Percentiles rank a stretch among this genome's conserved stretches.
Evolutionary conservation across 35 echinoderm and acorn worm genomes (phyloP).

Genomic region (Hemicentrotus pulcherrimus): DNA sequence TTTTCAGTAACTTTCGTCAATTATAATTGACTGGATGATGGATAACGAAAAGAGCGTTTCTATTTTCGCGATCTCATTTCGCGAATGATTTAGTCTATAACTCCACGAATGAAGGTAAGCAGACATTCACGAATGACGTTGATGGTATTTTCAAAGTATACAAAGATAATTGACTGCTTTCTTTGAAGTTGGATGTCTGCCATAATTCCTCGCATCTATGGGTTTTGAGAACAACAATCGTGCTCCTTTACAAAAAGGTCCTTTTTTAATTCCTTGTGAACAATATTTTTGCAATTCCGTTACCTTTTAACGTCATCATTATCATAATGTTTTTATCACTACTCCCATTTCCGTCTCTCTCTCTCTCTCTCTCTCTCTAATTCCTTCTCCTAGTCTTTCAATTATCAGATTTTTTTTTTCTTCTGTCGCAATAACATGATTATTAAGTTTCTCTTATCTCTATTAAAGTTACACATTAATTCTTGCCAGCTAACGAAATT

Average conservation of each 20-base stretch:
- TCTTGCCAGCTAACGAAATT: no score
- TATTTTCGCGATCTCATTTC: background rate
- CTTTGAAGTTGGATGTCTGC: background rate
- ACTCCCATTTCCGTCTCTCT: background rate
- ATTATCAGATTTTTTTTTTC: no score
- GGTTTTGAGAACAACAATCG: background rate
- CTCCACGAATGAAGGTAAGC: background rate
- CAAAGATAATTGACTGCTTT: background rate
- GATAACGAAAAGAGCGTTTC: background rate
- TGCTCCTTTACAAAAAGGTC: background rate
- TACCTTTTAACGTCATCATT: background rate
- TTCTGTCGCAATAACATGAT: no score
- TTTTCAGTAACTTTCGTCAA: no score
- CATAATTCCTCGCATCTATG: background rate
- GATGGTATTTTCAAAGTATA: background rate
- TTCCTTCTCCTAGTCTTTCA: no score
- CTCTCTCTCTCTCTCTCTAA: background rate
- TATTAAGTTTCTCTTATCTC: no score
- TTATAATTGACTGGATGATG: no score
- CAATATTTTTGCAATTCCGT: background rate
- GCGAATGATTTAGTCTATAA: background rate
- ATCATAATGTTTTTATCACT: background rate
- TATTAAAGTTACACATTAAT: no score
- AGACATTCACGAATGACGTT: background rate
- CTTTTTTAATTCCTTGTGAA: background rate